Evolutionary conservation across 2,888 invertebrate species (phyloP), one percentile per base, ranked within the genome.

Genomic region (Venusia cambrica): DNA sequence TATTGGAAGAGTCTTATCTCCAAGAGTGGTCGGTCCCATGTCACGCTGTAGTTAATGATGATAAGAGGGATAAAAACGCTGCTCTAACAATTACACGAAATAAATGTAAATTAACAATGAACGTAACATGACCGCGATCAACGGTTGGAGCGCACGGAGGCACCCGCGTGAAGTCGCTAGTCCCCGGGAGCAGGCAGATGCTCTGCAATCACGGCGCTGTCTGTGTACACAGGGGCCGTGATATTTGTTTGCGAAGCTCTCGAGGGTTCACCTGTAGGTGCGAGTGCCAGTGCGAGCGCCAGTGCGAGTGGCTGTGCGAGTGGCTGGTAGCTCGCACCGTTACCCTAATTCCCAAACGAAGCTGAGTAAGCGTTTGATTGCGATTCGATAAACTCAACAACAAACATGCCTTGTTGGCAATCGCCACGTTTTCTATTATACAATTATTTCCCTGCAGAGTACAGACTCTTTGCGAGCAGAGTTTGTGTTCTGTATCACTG

Each of bases 221-320:
- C 75, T n/a, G n/a, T n/a, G n/a, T 73, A 62, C 70, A 52, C 56
- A 69, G 69, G 65, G 59, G 61, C 67, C 66, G 69, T 60, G 50
- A 67, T 73, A 74, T 79, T 79, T 80, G 80, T 80, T 80, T 80
- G 69, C 73, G 56, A 67, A 74, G 63, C 76, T 72, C 76, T 76
- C 72, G 55, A 65, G 67, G 62, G 69, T 61, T 60, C 65, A 61
- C 54, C 54, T n/a, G n/a, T n/a, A n/a, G n/a, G n/a, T n/a, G n/a
- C n/a, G n/a, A n/a, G n/a, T n/a, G n/a, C n/a, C n/a, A n/a, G n/a
- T n/a, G n/a, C n/a, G n/a, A n/a, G n/a, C n/a, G n/a, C n/a, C n/a
- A n/a, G n/a, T n/a, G n/a, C n/a, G n/a, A n/a, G n/a, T n/a, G n/a
- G n/a, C n/a, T n/a, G n/a, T n/a, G n/a, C n/a, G n/a, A n/a, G n/a